Conservation (phyloP, 2,888 invertebrate genomes). For the Catocala sponsa region DNA sequence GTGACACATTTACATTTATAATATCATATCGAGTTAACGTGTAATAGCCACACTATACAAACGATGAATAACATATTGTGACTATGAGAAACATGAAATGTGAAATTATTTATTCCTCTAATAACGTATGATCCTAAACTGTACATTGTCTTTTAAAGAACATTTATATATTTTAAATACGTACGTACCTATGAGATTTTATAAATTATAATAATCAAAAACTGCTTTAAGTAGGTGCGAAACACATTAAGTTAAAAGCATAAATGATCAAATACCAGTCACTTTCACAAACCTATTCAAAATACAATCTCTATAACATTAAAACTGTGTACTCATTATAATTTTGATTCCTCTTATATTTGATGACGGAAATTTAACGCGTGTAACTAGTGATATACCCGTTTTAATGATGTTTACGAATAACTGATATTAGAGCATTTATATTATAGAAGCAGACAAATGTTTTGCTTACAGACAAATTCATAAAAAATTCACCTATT, state of each 20-base stretch:
- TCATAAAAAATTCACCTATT: no score
- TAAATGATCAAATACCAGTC: no score
- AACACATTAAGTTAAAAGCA: no score
- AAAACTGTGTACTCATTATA: no score
- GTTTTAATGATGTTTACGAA: no score
- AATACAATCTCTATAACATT: no score
- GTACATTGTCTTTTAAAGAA: slow-evolving; percentile 6
- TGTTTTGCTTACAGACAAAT: neutral
- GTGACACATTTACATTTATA: slow-evolving; percentile 3
- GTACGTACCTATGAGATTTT: neutral
- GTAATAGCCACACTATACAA: neutral
- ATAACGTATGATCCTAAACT: neutral
- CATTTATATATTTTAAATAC: slow-evolving; percentile 1
- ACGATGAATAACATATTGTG: neutral
- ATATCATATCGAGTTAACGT: neutral
- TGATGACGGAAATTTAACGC: no score
- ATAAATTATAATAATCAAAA: neutral
- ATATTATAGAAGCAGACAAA: neutral
- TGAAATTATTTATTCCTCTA: neutral
- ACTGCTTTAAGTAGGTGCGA: neutral
- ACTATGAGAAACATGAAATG: neutral
- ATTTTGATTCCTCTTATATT: no score
- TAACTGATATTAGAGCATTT: neutral
- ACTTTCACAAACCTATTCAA: no score
- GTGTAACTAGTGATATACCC: no score